Percentiles rank a stretch among this genome's conserved stretches.
Evolutionary conservation across 2,113 vertebrate genomes (phyloP).

Genomic region (Psammodynastes pulverulentus): DNA sequence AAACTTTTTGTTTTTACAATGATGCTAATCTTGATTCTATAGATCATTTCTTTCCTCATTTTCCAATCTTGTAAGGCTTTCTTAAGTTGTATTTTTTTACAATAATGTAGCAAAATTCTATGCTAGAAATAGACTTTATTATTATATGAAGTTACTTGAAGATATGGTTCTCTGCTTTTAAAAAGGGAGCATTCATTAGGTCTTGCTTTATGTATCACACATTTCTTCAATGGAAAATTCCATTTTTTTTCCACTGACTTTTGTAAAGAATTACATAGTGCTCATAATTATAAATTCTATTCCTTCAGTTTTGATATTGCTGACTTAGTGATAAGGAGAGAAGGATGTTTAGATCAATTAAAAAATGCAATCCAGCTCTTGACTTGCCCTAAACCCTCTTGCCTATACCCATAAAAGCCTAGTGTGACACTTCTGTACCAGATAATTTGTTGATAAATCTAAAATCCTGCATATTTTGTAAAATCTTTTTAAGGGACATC

Average conservation of each 20-base stretch:
- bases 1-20: background rate
- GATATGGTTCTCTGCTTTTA: background rate
- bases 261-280: background rate
- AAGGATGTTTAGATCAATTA: background rate
- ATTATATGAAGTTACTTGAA: constrained; percentile 16
- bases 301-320: background rate
- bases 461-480: background rate
- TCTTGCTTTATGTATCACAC: background rate
- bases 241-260: background rate
- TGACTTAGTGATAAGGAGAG: background rate
- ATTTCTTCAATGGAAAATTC: background rate
- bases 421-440: background rate
- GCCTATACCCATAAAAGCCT: background rate
- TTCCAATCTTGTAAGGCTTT: background rate
- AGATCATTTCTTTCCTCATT: background rate
- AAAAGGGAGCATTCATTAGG: background rate
- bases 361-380: background rate
- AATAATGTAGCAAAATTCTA: constrained; percentile 21
- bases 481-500: background rate
- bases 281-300: background rate
- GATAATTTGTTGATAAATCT: background rate
- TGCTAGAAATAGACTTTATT: constrained; percentile 49
- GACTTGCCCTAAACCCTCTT: background rate
- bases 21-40: background rate
- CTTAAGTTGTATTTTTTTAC: background rate